Evolutionary conservation across 2,797 vertebrate genomes (phyloP).

Genomic region (Cirrhinus mrigala): DNA sequence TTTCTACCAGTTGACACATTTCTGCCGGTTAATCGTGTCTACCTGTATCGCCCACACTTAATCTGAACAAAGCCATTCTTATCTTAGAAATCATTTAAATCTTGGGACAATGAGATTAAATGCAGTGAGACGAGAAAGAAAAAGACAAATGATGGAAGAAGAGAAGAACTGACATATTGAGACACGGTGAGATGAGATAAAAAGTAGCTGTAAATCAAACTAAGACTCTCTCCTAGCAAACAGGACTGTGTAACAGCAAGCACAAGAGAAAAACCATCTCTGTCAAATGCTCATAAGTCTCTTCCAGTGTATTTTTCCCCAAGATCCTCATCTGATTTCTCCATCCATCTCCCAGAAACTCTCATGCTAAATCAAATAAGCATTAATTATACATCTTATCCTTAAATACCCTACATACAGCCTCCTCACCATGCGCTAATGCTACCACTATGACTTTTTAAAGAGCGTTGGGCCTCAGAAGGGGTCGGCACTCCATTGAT

Average conservation of each 20-base stretch:
- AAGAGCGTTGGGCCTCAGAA: constrained; percentile 20
- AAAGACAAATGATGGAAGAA: neutral
- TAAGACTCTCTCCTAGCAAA: neutral
- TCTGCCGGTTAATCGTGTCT: no score
- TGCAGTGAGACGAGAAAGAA: neutral
- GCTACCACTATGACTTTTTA: constrained; percentile 44
- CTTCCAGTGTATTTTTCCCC: neutral
- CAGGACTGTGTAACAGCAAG: neutral
- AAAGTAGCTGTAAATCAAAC: neutral
- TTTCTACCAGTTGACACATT: no score
- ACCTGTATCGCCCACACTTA: no score
- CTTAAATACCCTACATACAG: constrained; percentile 29
- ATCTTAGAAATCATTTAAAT: neutral
- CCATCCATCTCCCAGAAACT: neutral
- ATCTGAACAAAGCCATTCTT: constrained; percentile 7
- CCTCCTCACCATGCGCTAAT: constrained; percentile 6
- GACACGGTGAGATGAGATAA: neutral
- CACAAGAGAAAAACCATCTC: neutral
- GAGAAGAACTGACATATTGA: neutral
- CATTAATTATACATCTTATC: constrained; percentile 30
- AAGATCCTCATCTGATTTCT: neutral
- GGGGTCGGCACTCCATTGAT: constrained; percentile 8
- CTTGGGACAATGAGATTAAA: neutral
- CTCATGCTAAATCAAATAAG: constrained; percentile 18
- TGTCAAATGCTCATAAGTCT: neutral